Evolutionary conservation across 1,140 invertebrate species (phyloP), one percentile per base, ranked within the genome.

Genomic region (Hycleus cichorii): DNA sequence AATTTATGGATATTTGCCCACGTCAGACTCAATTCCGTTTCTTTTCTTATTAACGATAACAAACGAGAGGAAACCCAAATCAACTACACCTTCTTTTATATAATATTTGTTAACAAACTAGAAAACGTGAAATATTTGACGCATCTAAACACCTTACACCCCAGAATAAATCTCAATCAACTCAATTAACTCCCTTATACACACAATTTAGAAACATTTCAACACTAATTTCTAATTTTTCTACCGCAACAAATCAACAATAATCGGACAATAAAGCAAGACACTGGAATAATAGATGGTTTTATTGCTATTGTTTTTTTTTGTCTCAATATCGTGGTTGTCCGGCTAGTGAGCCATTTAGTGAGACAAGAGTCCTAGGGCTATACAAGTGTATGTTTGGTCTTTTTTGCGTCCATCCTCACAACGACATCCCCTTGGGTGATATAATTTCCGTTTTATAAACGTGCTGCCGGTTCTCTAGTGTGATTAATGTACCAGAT

Each of bases 391-490:
- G 55, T 59, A 62, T 54, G 45, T 45, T 48, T 7, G 52, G 57
- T 4, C 32, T 32, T 32, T 52, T 58, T 58, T 64, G 60, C 61
- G 60, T 64, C 61, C 58, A 50, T 59, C 58, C 59, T 61, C 56
- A 42, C 49, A 46, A 56, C 49, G 57, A 49, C 58, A 58, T 68
- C 64, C 66, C 69, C 69, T 65, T 64, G 68, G 68, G 69, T 68
- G 65, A 69, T 64, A 71, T 71, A 70, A 71, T 71, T 71, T 70
- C 69, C 69, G 68, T 67, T 69, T 71, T 65, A 67, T 70, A 71
- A 71, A 66, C 63, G 60, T 62, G 60, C 62, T 52, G 58, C 62
- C 62, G 59, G 63, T 59, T 53, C 62, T 56, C 60, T 59, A 47
- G 51, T 64, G 68, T 69, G 68, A 71, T 71, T 71, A 71, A 71